Percentiles rank a stretch among this genome's conserved stretches.
These are phyloP conservation scores for Mesembrinibis cayennensis DNA, from an alignment of 2,113 vertebrate genomes.

Conservation along the genomic window DNA sequence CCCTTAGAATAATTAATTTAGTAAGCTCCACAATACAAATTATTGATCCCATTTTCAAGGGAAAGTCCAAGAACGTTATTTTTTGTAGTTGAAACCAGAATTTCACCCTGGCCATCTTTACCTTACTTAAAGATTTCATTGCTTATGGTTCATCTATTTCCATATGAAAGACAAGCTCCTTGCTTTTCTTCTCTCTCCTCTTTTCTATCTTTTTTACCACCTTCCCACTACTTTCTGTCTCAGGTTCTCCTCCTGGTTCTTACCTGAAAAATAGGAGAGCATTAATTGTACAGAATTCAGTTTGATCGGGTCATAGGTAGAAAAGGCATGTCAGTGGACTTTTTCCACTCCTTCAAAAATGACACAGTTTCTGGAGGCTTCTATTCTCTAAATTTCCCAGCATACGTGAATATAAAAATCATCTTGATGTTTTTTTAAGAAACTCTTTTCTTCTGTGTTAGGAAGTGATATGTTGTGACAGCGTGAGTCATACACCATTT, in stretches of 20 bases:
- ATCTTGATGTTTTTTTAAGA: not conserved
- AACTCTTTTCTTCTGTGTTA: not conserved
- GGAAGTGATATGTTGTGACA: not conserved
- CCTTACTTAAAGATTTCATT: not conserved
- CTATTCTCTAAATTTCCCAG: not conserved
- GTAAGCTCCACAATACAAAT: not conserved
- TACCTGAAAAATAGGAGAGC: not conserved
- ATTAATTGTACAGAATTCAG: not conserved
- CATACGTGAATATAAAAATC: not conserved
- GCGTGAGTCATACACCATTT: not conserved
- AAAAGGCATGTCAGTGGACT: not conserved
- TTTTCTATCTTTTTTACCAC: not conserved
- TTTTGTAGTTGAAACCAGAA: not conserved
- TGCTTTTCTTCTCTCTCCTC: not conserved
- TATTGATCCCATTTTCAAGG: not conserved
- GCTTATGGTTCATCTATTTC: not conserved
- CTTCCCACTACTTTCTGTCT: not conserved
- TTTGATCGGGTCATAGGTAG: not conserved
- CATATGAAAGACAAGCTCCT: not conserved
- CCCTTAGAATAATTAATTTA: not conserved
- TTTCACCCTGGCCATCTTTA: not conserved
- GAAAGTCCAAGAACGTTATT: not conserved
- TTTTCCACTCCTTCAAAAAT: not conserved
- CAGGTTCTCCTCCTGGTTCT: not conserved
- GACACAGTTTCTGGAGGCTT: not conserved